Evolutionary conservation across 2,888 invertebrate species (phyloP), one percentile per base, ranked within the genome.

Genomic region (Rhimphoctona megacephalus): DNA sequence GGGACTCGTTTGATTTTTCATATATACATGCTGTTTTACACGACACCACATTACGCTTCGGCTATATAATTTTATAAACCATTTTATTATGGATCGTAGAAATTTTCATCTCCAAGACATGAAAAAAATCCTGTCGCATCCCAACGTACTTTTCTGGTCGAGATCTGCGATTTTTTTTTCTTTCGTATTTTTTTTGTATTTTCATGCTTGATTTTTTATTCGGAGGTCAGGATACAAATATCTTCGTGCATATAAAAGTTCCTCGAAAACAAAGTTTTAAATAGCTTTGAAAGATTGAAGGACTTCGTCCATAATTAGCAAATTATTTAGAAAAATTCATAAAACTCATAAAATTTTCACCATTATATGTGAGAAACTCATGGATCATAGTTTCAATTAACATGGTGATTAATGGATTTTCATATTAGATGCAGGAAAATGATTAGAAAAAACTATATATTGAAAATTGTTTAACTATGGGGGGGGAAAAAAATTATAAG

Each of bases 11-110:
- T 67, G 66, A 77, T 77, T 81, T 80, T 83, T 64, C 46, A n/a
- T n/a, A 54, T 81, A 61, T 49, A 49, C 67, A 22, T 72, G 11
- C 25, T 57, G 19, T 14, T 54, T 22, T 54, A 54, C 30, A 36
- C 52, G 33, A 19, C 57, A 52, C 76, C 81, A 73, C 73, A 67
- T 85, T 73, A 77, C 77, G 81, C 77, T 36, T 72, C 54, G 57
- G 17, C 77, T 43, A 22, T 52, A 64, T 49, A 73, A 54, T 82
- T 82, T 82, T 64, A 67, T 74, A 69, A 22, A 67, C 49, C 57
- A 6, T 79, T 79, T 82, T 70, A 74, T 82, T 79, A 74, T 39
- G 73, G 30, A 49, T 79, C 82, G 82, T 69, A 79, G 70, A 70
- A 76, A 70, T 82, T 74, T 79, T 43, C 14, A 66, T 77, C 33